Base-by-base conservation (phyloP, 1,140 invertebrate genomes). In the Anadara kagoshimensis region DNA sequence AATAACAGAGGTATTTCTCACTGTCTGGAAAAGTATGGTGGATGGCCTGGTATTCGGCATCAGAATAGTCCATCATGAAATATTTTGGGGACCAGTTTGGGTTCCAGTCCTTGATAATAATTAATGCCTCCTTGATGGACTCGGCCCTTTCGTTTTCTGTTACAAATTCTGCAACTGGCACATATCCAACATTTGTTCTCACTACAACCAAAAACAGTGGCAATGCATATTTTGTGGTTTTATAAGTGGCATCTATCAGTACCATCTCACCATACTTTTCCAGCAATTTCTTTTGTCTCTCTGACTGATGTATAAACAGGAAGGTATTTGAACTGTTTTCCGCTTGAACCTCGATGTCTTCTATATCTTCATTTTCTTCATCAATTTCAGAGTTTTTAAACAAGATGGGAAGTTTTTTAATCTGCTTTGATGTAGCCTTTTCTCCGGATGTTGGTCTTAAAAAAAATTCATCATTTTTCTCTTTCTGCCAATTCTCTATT, bases 161-260 rank as follows among this genome's bases (percentile, higher is more conserved):
- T 14, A 81, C 54, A 58, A 81, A 81, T 22, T 58, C 47, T 29
- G 41, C 78, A 36, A 76, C 70, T 14, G 71, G 61, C 4, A 53
- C 11, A 57, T 75, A 75, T 5, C 64, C 69, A 62, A 73, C 68
- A 75, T 81, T 78, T 36, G 80, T 81, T 14, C 49, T 24, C 18
- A 81, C 75, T 67, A 59, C 71, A 5, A 81, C 24, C 61, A 79
- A 79, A 47, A 79, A 77, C 16, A 81, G 62, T 49, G 80, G 71
- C 20, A 81, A 43, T 8, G 72, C 77, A 75, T 73, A 81, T 47
- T 79, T 81, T 12, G 57, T 71, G 14, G 63, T 73, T 18, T 66
- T 73, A 66, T 79, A 81, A 7, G 80, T 79, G 12, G 80, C 68
- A 77, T 81, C 80, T 4, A 79, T 59, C 24, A 73, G 69, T n/a